Conservation (phyloP, 2,113 vertebrate genomes). For the Amphilophus citrinellus region DNA sequence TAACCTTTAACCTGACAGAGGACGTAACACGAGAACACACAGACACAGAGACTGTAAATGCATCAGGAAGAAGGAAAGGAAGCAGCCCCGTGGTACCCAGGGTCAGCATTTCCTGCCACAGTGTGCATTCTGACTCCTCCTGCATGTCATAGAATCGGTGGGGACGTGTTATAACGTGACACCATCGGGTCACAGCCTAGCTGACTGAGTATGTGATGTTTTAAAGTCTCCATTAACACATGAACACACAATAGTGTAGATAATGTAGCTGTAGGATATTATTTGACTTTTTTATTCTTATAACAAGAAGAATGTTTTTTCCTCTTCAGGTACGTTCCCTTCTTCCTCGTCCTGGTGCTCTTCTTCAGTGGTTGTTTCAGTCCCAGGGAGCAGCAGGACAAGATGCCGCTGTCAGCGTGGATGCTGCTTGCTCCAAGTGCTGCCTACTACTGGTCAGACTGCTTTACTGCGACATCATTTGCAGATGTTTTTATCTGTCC, state of each 20-base stretch:
- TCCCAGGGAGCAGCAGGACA: slow-evolving; percentile 58
- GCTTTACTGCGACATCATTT: rapidly evolving
- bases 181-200: too few species aligned
- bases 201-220: too few species aligned
- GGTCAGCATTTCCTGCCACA: too few species aligned
- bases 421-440: slow-evolving; percentile 86
- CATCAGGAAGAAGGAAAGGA: too few species aligned
- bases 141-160: too few species aligned
- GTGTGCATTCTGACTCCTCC: too few species aligned
- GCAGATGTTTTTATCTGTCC: not conserved
- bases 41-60: too few species aligned
- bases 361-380: slow-evolving; percentile 92
- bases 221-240: not conserved
- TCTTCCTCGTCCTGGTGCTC: slow-evolving; percentile 91
- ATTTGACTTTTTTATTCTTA: not conserved
- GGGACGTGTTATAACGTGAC: too few species aligned
- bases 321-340: slow-evolving; percentile 87
- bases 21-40: too few species aligned
- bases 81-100: too few species aligned
- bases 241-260: not conserved
- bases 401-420: slow-evolving; percentile 82
- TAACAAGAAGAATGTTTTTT: not conserved
- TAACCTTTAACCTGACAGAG: too few species aligned
- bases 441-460: slow-evolving; percentile 90
- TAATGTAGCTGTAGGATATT: not conserved